These are phyloP conservation scores for Apostichopus leukothele DNA, from an alignment of 53 echinoderm and acorn worm species.

Conservation along the genomic window DNA sequence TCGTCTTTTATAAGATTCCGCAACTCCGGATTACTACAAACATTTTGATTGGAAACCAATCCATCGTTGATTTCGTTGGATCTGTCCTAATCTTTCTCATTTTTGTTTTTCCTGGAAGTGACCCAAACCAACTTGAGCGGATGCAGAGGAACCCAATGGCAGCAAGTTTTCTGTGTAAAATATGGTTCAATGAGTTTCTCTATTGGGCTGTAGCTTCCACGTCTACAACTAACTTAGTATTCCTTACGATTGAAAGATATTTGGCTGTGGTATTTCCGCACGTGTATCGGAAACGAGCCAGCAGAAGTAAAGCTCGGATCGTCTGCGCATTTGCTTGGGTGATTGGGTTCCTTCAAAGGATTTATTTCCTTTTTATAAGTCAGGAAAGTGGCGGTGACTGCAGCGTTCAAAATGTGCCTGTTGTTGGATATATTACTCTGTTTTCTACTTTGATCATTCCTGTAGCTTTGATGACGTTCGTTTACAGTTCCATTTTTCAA, in stretches of 20 bases:
- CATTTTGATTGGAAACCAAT: conserved; percentile 2
- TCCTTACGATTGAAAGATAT: conserved; percentile 8
- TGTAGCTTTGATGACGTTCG: conserved; percentile 8
- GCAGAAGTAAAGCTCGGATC: neutral
- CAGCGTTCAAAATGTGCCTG: neutral
- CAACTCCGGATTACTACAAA: conserved; percentile 2
- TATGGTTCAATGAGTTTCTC: conserved; percentile 6
- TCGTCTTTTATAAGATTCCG: conserved; percentile 14
- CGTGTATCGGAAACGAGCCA: conserved; percentile 13
- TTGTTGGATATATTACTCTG: neutral
- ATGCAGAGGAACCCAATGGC: neutral
- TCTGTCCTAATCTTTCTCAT: neutral
- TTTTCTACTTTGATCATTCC: conserved; percentile 1
- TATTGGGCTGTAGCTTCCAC: conserved; percentile 5
- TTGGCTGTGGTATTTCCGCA: neutral
- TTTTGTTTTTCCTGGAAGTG: neutral
- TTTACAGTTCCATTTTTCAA: neutral
- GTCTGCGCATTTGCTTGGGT: conserved; percentile 9
- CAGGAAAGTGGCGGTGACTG: neutral
- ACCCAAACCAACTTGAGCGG: neutral
- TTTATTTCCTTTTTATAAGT: neutral
- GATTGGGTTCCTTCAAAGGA: neutral
- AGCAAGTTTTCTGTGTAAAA: conserved; percentile 6
- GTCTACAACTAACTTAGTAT: conserved; percentile 5
- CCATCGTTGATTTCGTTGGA: neutral